Base-by-base conservation (phyloP, 2,888 invertebrate species). In the Hoplodrina blanda region DNA sequence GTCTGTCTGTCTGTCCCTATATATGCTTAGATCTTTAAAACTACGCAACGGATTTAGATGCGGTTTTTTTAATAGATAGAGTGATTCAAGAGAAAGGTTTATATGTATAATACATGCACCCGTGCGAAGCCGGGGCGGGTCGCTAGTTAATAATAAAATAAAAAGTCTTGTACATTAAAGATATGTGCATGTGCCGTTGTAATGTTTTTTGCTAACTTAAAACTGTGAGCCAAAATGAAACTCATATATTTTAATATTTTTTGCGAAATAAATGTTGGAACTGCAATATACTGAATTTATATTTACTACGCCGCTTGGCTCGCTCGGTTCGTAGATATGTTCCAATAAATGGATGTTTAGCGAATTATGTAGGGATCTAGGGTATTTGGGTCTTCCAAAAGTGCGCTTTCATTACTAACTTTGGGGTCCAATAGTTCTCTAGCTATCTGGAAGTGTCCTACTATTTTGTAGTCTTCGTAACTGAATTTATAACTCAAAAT, bases 241-340 rank as follows among this genome's bases (percentile, higher is more conserved):
- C 62, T 65, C 71, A 69, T 76, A 73, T 69, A 69, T 72, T 74
- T 73, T 82, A 78, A 83, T 76, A 69, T 83, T 81, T 86, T 85
- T 85, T 86, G 85, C 79, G 81, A 82, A 87, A 84, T 83, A 87
- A 87, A 88, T 80, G 73, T 79, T 83, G 80, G 76, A 76, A 81
- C 83, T 85, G 85, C 83, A 83, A 78, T 77, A 76, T 78, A 84
- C 84, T 84, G 73, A 81, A 88, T 88, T 86, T 84, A 84, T 85
- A 81, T 82, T 86, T 82, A 85, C 82, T 84, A 82, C 75, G 76
- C 55, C 73, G 83, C 83, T 87, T 88, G 88, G 88, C 86, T 83
- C 76, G 81, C 75, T 69, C 44, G 62, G 59, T 64, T 61, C 69
- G 73, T 77, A 83, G 78, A 85, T 84, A 80, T 82, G 81, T 83